Conservation (phyloP, 2,797 vertebrate species). For the Thripadectes ignobilis region DNA sequence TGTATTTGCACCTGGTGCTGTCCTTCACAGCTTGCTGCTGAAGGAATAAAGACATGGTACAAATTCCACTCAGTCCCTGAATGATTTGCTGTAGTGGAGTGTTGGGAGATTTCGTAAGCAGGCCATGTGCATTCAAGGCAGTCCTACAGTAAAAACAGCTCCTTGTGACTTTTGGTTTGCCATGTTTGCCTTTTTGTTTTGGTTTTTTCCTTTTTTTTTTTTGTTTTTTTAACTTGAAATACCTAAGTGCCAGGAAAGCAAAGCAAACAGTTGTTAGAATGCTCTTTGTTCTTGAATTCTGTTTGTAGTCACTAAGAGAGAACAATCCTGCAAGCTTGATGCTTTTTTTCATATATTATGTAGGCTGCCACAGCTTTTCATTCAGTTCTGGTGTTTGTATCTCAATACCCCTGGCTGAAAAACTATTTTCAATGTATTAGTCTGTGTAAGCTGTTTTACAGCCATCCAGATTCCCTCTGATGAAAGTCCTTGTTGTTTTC, state of each 20-base stretch:
- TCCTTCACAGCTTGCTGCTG: neutral
- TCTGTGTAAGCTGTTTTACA: neutral
- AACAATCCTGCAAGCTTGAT: conserved; percentile 7
- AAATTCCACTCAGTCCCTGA: neutral
- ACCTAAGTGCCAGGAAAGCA: conserved; percentile 14
- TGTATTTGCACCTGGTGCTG: neutral
- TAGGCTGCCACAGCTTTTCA: neutral
- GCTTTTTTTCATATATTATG: neutral
- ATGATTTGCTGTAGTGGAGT: neutral
- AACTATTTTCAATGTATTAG: neutral
- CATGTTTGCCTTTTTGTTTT: neutral
- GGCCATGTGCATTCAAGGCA: neutral
- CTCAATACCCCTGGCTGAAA: neutral
- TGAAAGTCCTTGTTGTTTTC: neutral
- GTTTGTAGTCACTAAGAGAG: conserved; percentile 40
- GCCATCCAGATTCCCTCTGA: neutral
- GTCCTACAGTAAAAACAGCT: neutral
- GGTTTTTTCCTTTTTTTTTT: neutral
- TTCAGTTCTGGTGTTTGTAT: neutral
- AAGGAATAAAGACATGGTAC: neutral
- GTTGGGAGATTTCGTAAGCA: neutral
- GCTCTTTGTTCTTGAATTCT: conserved; percentile 48
- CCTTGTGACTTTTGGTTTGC: neutral
- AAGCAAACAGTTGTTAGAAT: conserved; percentile 21
- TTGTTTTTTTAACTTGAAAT: neutral